A percentile compares a stretch with the other conserved stretches of the same genome.
Conservation (phyloP, 1,140 invertebrate species). For the Leptinotarsa texana region DNA sequence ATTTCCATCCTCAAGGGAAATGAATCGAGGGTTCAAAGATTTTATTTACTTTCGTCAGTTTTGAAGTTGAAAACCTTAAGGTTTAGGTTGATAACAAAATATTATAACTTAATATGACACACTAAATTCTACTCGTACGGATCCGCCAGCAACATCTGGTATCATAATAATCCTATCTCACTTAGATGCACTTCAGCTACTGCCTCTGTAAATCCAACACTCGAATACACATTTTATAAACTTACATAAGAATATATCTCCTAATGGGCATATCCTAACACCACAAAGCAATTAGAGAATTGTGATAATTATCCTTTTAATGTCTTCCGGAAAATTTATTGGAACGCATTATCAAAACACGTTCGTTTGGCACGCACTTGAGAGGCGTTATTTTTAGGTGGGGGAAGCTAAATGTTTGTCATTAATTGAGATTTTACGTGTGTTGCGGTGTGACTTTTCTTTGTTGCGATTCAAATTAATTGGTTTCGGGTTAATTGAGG, state of each 20-base stretch:
- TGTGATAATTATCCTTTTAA: conserved; percentile 25
- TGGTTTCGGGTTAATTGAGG: neutral
- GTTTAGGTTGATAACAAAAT: no score
- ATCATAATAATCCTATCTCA: no score
- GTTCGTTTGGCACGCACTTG: conserved; percentile 13
- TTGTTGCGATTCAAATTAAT: neutral
- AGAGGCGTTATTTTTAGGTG: conserved; percentile 2
- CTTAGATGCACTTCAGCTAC: neutral
- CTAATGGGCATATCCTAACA: conserved; percentile 15
- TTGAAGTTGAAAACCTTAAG: no score
- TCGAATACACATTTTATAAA: neutral
- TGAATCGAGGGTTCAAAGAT: no score
- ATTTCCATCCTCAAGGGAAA: no score
- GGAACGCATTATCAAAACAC: conserved; percentile 22
- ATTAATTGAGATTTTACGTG: conserved; percentile 3
- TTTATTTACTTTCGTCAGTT: no score
- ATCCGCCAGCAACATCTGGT: no score
- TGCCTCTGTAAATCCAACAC: neutral
- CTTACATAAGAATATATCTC: conserved; percentile 13
- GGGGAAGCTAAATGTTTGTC: conserved; percentile 2
- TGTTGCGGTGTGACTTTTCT: conserved; percentile 2
- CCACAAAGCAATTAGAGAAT: conserved; percentile 23
- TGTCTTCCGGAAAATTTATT: conserved; percentile 21
- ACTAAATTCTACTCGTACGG: no score
- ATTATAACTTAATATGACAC: no score